phyloP scores from a whole-genome alignment of 2,113 vertebrate species.

The Probosciger aterrimus region DNA sequence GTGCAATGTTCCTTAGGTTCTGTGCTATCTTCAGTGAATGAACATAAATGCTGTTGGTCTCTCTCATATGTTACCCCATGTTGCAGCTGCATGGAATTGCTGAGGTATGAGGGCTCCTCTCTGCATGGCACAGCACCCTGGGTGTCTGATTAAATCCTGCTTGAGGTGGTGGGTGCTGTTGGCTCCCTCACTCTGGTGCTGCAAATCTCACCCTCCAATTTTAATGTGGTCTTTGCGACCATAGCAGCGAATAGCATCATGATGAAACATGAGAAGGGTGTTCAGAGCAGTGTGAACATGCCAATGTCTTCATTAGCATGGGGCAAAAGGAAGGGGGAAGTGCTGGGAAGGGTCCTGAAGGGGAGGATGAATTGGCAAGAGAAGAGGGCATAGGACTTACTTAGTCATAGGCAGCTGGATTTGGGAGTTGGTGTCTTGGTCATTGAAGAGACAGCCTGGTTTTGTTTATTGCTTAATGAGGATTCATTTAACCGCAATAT shows the following conservation, averaged over 20 bases:
- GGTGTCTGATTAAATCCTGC: neutral
- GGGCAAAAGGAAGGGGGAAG: neutral
- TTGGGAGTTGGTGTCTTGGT: neutral
- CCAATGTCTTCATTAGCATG: neutral
- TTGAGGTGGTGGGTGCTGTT: accelerated
- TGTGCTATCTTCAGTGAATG: neutral
- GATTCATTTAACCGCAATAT: neutral
- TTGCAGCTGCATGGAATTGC: too few species aligned
- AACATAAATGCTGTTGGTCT: neutral
- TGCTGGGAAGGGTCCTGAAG: neutral
- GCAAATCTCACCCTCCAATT: neutral
- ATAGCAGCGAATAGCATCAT: neutral
- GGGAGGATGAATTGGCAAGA: neutral
- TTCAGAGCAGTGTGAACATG: neutral
- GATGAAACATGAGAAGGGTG: neutral
- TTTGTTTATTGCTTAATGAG: neutral
- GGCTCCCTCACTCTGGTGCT: neutral
- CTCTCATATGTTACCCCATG: neutral
- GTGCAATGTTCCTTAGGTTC: neutral
- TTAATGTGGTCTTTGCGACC: neutral
- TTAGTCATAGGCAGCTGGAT: neutral
- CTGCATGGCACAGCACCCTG: neutral
- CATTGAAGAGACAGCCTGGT: neutral
- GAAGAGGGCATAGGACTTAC: neutral
- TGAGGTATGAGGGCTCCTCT: neutral